Evolutionary conservation across 2,888 invertebrate species (phyloP), one percentile per base, ranked within the genome.

Genomic region (Nomada flava): DNA sequence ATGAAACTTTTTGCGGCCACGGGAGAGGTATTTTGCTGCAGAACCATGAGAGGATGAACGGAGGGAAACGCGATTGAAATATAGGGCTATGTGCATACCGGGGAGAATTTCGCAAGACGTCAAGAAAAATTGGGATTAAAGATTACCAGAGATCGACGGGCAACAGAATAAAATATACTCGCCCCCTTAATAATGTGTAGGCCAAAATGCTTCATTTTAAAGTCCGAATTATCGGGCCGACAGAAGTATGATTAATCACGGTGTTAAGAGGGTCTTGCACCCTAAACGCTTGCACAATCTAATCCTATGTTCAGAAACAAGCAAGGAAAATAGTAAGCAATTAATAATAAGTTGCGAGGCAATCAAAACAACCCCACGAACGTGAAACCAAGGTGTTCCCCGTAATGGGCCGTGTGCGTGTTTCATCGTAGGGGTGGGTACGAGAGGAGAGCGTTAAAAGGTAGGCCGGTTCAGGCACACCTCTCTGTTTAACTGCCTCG

Each of bases 401-500:
- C 84, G 83, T 93, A 92, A 93, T 92, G 92, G 91, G 88, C 87
- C 82, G 72, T 84, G 91, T 92, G 93, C 93, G 93, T 93, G 93
- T 86, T 88, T 86, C 84, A 79, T 82, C 83, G 86, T 86, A 87
- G 84, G 91, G 90, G 91, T 90, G 90, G 85, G 89, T 89, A 84
- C 80, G 86, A 83, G 87, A 71, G 18, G 42, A 83, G 86, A 85
- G 92, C 90, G 93, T 91, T 93, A 93, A 93, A 93, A 93, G 93
- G 93, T 93, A 91, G 93, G 93, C 92, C 84, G 93, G 90, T 90
- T 91, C 91, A 90, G 93, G 91, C 93, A 93, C 93, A 92, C 93
- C 93, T 91, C 91, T 90, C 90, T 88, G 90, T 92, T 89, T 93
- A 93, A 93, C 92, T 91, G 91, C 90, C 90, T 89, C 91, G 91